Evolutionary conservation across 2,797 vertebrate species (phyloP).

Genomic region (Coranthus polyacanthus): DNA sequence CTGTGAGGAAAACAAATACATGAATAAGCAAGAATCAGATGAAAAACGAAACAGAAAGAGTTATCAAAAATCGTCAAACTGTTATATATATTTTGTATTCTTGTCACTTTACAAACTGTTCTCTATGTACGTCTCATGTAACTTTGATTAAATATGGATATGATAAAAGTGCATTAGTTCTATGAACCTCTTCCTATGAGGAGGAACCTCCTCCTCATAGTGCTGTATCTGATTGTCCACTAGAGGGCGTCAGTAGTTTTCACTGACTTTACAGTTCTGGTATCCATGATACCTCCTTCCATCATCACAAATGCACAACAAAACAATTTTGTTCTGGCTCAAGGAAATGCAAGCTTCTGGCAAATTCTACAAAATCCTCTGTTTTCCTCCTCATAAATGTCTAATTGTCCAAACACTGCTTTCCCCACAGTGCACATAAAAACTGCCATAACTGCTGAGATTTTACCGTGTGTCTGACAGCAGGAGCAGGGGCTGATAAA

Average conservation of each 20-base stretch:
- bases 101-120: no score
- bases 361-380: background rate
- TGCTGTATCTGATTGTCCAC: conserved; percentile 34
- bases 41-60: background rate
- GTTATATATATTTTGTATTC: no score
- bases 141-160: no score
- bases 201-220: no score
- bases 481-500: conserved; percentile 20
- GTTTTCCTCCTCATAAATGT: conserved; percentile 3
- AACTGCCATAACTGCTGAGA: background rate
- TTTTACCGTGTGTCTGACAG: conserved; percentile 12
- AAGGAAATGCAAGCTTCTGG: conserved; percentile 1
- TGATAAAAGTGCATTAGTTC: no score
- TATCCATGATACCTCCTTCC: background rate
- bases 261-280: conserved; percentile 1
- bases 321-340: background rate
- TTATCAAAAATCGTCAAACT: no score
- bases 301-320: background rate
- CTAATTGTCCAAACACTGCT: background rate
- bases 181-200: no score
- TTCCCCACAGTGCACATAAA: conserved; percentile 8
- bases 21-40: no score
- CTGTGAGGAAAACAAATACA: no score
- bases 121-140: no score
- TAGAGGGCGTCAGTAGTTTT: conserved; percentile 25